These are phyloP conservation scores for Oryctes rhinoceros DNA, from an alignment of 1,140 invertebrate species.

Conservation along the genomic window DNA sequence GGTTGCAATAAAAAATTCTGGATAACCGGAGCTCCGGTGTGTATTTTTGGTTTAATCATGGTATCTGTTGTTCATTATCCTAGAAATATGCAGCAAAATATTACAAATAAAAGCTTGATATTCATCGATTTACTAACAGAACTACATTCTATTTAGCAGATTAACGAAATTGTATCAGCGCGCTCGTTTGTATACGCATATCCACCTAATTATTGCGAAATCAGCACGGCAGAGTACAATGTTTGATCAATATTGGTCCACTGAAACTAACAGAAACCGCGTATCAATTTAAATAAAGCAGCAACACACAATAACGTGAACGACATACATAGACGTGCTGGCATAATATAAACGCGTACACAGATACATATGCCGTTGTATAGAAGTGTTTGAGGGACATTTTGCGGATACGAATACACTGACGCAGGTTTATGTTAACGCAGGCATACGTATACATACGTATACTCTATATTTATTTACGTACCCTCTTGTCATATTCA, in stretches of 20 bases:
- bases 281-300: conserved; percentile 37
- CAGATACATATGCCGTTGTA: background rate
- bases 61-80: no score
- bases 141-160: no score
- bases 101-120: no score
- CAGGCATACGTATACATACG: background rate
- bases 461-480: conserved; percentile 5
- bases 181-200: background rate
- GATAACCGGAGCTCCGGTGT: no score
- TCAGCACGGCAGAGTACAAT: conserved; percentile 3
- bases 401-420: conserved; percentile 20
- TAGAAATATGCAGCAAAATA: no score
- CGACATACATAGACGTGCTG: conserved; percentile 1
- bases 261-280: conserved; percentile 14
- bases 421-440: background rate
- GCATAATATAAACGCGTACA: background rate
- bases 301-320: background rate
- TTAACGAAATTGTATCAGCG: no score
- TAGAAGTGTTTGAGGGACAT: conserved; percentile 5
- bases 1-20: no score
- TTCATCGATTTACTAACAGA: no score
- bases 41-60: no score
- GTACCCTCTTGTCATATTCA: background rate
- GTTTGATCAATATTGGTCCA: conserved; percentile 34
- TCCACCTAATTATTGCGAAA: background rate